A percentile compares a stretch with the other conserved stretches of the same genome.
These are phyloP conservation scores for Phyllotreta cruciferae DNA, from an alignment of 2,888 invertebrate species.

Conservation along the genomic window DNA sequence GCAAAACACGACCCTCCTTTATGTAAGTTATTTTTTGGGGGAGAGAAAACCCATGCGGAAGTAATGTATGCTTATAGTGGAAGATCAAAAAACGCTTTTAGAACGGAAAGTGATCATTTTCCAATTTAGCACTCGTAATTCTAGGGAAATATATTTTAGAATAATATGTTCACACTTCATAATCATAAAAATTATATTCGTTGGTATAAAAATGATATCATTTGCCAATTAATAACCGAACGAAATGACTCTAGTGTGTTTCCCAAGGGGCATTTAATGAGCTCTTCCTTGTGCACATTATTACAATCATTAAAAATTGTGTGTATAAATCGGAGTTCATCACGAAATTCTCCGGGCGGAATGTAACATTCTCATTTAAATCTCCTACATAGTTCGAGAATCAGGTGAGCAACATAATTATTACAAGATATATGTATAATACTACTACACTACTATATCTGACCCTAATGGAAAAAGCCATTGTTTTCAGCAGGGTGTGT, in stretches of 20 bases:
- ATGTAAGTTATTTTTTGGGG: conserved; percentile 32
- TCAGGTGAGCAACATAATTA: conserved; percentile 27
- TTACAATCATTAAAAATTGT: conserved; percentile 34
- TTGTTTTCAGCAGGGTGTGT: conserved; percentile 25
- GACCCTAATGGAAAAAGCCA: conserved; percentile 23
- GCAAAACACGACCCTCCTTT: conserved; percentile 38
- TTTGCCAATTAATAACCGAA: not conserved
- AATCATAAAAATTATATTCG: not conserved
- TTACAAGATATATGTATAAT: conserved; percentile 24
- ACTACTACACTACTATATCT: conserved; percentile 23
- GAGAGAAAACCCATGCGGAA: conserved; percentile 30
- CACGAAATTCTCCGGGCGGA: conserved; percentile 34
- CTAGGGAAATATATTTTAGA: not conserved
- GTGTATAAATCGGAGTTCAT: conserved; percentile 32
- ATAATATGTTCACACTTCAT: not conserved
- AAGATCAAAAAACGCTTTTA: too few species aligned
- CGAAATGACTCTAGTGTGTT: conserved; percentile 17
- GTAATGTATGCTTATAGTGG: conserved; percentile 20
- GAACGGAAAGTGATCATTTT: too few species aligned
- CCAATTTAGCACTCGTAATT: not conserved
- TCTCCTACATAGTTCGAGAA: conserved; percentile 28
- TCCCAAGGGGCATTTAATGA: conserved; percentile 31
- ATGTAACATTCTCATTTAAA: conserved; percentile 34
- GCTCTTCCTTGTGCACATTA: conserved; percentile 32
- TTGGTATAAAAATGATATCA: conserved; percentile 1